Evolutionary conservation across 2,888 invertebrate species (phyloP).

Genomic region (Carabus problematicus): DNA sequence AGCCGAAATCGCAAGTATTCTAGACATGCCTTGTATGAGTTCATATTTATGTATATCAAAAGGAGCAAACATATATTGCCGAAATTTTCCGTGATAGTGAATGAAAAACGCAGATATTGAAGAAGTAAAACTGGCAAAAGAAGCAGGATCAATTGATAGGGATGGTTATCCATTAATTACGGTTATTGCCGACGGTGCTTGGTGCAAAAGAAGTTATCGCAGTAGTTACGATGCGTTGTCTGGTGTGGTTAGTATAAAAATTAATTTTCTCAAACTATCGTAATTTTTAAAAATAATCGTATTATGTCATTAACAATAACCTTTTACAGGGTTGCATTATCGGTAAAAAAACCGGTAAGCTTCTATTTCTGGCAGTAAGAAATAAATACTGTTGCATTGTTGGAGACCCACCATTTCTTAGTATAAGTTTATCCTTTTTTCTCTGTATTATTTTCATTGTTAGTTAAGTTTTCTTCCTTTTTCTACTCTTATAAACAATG

Average conservation of each 20-base stretch:
- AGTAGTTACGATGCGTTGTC: not conserved
- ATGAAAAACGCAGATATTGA: not conserved
- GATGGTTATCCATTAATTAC: not conserved
- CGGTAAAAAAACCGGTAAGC: conserved; percentile 15
- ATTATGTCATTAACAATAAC: not conserved
- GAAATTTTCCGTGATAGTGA: conserved; percentile 1
- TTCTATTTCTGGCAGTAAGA: conserved; percentile 18
- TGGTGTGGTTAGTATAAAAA: not conserved
- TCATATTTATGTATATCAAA: not conserved
- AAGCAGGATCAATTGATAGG: not conserved
- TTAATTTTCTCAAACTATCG: not conserved
- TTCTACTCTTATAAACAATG: no score
- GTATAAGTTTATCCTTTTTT: no score
- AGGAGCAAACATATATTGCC: not conserved
- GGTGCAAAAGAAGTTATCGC: conserved; percentile 2
- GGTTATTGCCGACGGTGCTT: not conserved
- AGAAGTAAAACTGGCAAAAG: not conserved
- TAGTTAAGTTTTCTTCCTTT: no score
- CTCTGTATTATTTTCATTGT: no score
- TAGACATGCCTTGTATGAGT: not conserved
- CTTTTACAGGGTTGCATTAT: conserved; percentile 10
- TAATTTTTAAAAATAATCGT: not conserved
- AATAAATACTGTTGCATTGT: conserved; percentile 16
- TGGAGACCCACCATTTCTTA: no score
- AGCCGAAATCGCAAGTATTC: not conserved